Evolutionary conservation across 2,888 invertebrate species (phyloP).

Genomic region (Dione juno): DNA sequence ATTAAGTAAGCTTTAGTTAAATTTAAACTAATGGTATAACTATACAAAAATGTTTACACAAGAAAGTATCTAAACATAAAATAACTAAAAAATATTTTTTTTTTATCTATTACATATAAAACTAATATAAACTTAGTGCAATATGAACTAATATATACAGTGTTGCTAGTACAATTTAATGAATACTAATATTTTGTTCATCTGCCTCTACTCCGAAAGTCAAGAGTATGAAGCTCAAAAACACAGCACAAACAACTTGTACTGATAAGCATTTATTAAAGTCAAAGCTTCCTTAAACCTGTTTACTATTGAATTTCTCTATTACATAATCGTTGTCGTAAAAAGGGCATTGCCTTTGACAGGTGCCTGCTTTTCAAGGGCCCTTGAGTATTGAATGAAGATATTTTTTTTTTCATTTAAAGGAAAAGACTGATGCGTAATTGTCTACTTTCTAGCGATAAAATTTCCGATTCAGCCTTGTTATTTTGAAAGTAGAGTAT

Average conservation of each 20-base stretch:
- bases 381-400: constrained; percentile 5
- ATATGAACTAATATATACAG: too few relatives aligned
- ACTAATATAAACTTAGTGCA: too few relatives aligned
- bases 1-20: too few relatives aligned
- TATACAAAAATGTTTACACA: too few relatives aligned
- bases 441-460: neutral
- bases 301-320: constrained; percentile 27
- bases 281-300: constrained; percentile 19
- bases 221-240: neutral
- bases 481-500: too few relatives aligned
- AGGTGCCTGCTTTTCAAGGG: constrained; percentile 38
- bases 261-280: constrained; percentile 10
- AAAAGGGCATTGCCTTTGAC: constrained; percentile 42
- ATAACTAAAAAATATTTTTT: too few relatives aligned
- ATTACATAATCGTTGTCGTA: constrained; percentile 28
- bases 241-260: neutral
- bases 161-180: too few relatives aligned
- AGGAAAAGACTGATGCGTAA: neutral
- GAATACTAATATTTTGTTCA: too few relatives aligned
- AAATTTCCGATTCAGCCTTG: too few relatives aligned
- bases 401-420: neutral
- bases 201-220: neutral
- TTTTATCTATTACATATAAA: too few relatives aligned
- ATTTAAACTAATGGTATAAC: too few relatives aligned
- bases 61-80: too few relatives aligned